phyloP scores from a whole-genome alignment of 1,140 invertebrate genomes.

The Eupeodes corollae region DNA sequence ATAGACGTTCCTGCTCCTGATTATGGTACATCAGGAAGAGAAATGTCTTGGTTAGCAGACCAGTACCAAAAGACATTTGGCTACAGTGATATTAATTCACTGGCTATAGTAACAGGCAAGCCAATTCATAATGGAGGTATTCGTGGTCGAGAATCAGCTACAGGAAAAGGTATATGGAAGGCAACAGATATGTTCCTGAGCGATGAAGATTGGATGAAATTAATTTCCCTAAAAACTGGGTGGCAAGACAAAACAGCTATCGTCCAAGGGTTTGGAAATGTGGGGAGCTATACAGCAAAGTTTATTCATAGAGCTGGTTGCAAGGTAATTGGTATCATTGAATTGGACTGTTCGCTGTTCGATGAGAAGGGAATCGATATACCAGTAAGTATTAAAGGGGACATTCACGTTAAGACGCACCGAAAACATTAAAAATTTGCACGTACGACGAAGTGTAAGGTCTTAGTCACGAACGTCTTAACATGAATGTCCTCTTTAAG shows the following conservation, averaged over 20 bases:
- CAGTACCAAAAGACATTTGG: conserved; percentile 70
- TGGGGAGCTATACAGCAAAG: conserved; percentile 66
- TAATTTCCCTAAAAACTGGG: conserved; percentile 59
- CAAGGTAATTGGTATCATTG: conserved; percentile 68
- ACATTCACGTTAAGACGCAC: no score
- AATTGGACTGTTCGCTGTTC: conserved; percentile 57
- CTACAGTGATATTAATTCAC: conserved; percentile 68
- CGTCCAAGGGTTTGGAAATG: conserved; percentile 84
- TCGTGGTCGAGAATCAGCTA: conserved; percentile 75
- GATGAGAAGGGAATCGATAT: conserved; percentile 73
- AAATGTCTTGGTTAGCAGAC: conserved; percentile 80
- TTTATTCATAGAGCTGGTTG: conserved; percentile 69
- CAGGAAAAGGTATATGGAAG: conserved; percentile 79
- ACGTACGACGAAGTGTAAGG: no score
- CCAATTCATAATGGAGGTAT: conserved; percentile 65
- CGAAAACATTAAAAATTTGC: no score
- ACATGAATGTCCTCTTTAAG: background rate
- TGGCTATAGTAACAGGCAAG: conserved; percentile 79
- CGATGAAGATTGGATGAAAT: conserved; percentile 66
- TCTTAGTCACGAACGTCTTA: no score
- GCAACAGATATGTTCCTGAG: conserved; percentile 67
- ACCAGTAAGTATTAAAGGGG: conserved; percentile 47
- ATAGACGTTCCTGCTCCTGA: conserved; percentile 83
- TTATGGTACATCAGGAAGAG: conserved; percentile 62
- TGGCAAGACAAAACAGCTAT: conserved; percentile 70